Base-by-base conservation (phyloP, 2,113 vertebrate genomes). In the Rhinopomastus cyanomelas region DNA sequence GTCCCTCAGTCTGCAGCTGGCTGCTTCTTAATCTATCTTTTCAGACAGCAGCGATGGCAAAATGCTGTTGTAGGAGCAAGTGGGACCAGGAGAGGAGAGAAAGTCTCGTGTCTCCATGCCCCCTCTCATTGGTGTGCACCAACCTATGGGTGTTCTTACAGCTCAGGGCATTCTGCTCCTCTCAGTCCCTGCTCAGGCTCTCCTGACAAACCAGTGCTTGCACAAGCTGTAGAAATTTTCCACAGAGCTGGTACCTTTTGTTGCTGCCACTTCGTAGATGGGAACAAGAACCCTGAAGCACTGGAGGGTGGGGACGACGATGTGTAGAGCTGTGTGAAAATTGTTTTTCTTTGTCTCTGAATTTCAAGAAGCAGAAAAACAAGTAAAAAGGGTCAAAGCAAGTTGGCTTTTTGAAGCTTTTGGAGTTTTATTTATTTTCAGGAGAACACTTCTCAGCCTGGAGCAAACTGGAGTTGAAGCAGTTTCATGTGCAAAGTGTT, bases 301-400 rank as follows among this genome's bases (percentile, higher is more conserved):
- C 30, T n/a, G 26, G 27, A 39, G 42, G 10, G 20, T 85, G 55
- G 13, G 48, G 11, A 42, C 15, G 39, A 42, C 11, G 39, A 22
- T 0, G 0, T 37, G 20, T 32, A 23, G 16, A 82, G n/a, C 39
- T 26, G 4, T 23, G 36, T 11, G 27, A 5, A 46, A 5, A 11
- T 39, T n/a, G 55, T n/a, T 32, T n/a, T 22, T 5, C 21, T 73
- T 91, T 77, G 8, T 68, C 32, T 77, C 27, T 25, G 69, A 39
- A 77, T 88, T 86, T 65, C 61, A 68, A 53, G n/a, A 55, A 76
- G 11, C 11, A 57, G 49, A 8, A 37, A 30, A 21, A 78, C 39
- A 85, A 48, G 11, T 42, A 56, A 81, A 26, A 27, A 46, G 19
- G 9, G 20, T 81, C 62, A 72, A 68, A 68, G 16, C 16, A n/a